Evolutionary conservation across 2,113 vertebrate species (phyloP), one percentile per base, ranked within the genome.

Genomic region (Corythornis madagascariensis): DNA sequence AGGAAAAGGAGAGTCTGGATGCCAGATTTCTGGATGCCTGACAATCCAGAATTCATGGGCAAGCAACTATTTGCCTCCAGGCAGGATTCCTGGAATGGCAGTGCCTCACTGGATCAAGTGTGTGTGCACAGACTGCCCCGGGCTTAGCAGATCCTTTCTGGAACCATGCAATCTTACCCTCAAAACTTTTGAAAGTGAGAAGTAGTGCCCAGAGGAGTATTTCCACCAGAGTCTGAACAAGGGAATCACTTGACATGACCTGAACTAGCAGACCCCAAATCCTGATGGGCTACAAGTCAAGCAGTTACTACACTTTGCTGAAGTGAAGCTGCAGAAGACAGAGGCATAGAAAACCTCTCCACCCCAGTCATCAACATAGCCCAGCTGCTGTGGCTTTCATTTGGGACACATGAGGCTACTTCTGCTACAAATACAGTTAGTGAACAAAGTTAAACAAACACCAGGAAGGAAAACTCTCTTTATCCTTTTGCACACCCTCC

Each of bases 361-460:
- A 57, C 11, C 53, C n/a, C 48, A 85, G 60, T 25, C 38, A 73
- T 42, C 2, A 6, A 69, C 64, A 88, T 1, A 2, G n/a, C 45
- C 55, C 64, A 81, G 50, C 87, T 83, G 61, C 38, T 6, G 12
- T 25, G 52, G 35, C 78, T 95, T 90, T 85, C 21, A 87, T 79
- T 72, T 93, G 53, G 42, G 56, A 47, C 69, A 73, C 4, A 7
- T 0, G 2, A 82, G 77, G 86, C 75, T 66, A 82, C 55, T 80
- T 48, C 86, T 93, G 57, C 74, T 93, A 75, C 25, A 89, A 94
- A 91, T 72, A 83, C 28, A 88, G 69, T 61, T 6, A 61, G 10
- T 31, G 77, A 88, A 94, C 55, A 89, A 94, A 83, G 80, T 61
- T 86, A 88, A 95, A 94, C 65, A 89, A 88, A 87, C 74, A 85